A percentile compares a stretch with the other conserved stretches of the same genome.
Conservation (phyloP, 2,888 invertebrate species). For the Homarus gammarus region DNA sequence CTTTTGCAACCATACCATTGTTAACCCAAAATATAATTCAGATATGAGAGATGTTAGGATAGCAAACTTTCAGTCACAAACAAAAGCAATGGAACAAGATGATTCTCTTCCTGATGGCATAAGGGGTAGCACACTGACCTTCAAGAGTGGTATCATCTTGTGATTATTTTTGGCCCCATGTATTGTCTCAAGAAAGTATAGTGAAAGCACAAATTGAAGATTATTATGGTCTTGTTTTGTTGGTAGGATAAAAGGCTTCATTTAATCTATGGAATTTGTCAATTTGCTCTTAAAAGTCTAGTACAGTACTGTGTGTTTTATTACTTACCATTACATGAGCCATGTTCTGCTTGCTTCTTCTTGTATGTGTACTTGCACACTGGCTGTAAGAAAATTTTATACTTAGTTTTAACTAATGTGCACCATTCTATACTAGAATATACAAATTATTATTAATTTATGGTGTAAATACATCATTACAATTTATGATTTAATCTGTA, state of each 20-base stretch:
- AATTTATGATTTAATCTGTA: background rate
- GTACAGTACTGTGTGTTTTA: too few species aligned
- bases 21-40: conserved; percentile 24
- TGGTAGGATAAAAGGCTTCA: conserved; percentile 31
- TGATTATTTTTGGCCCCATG: conserved; percentile 12
- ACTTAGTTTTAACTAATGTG: background rate
- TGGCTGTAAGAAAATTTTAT: background rate
- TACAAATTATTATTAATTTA: too few species aligned
- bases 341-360: too few species aligned
- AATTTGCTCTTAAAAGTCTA: too few species aligned
- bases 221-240: conserved; percentile 30
- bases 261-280: background rate
- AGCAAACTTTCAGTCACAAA: conserved; percentile 56
- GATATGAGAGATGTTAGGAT: conserved; percentile 40
- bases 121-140: background rate
- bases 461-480: too few species aligned
- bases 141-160: background rate
- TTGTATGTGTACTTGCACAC: too few species aligned
- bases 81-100: conserved; percentile 30
- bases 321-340: too few species aligned
- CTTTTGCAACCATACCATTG: conserved; percentile 34
- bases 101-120: background rate
- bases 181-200: conserved; percentile 53
- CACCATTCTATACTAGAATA: background rate
- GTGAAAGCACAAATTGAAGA: conserved; percentile 55